A percentile compares a stretch with the other conserved stretches of the same genome.
Conservation (phyloP, 2,888 invertebrate species). For the Elysia crispata region DNA sequence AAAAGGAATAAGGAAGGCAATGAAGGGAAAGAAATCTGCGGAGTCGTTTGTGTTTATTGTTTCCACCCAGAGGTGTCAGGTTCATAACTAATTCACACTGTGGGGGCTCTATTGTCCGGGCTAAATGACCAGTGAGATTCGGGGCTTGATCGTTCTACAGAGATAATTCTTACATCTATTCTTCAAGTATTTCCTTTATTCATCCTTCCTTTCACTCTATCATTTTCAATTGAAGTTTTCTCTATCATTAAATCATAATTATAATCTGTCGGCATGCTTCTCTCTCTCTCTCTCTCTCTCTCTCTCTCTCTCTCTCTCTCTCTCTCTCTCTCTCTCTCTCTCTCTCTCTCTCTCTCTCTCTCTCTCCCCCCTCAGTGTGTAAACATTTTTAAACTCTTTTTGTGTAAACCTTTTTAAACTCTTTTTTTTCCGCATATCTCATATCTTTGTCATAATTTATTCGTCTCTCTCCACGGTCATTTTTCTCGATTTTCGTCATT, state of each 20-base stretch:
- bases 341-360: constrained; percentile 40
- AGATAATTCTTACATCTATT: too few relatives aligned
- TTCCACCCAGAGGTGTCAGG: neutral
- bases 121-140: neutral
- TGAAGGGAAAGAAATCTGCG: too few relatives aligned
- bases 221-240: too few relatives aligned
- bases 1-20: too few relatives aligned
- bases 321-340: constrained; percentile 39
- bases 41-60: neutral
- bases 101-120: neutral
- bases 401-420: constrained; percentile 12
- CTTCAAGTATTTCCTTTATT: too few relatives aligned
- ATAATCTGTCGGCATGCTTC: too few relatives aligned
- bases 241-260: too few relatives aligned
- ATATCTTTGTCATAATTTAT: constrained; percentile 26
- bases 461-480: constrained; percentile 20
- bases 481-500: too few relatives aligned
- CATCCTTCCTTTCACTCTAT: too few relatives aligned
- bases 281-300: constrained; percentile 29
- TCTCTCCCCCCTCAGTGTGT: constrained; percentile 16
- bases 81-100: neutral
- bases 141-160: neutral
- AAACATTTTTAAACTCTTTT: neutral
- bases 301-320: constrained; percentile 41
- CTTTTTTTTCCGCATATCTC: constrained; percentile 20